These are phyloP conservation scores for Seira sanloemensis DNA, from an alignment of 2,888 invertebrate species.

Conservation along the genomic window DNA sequence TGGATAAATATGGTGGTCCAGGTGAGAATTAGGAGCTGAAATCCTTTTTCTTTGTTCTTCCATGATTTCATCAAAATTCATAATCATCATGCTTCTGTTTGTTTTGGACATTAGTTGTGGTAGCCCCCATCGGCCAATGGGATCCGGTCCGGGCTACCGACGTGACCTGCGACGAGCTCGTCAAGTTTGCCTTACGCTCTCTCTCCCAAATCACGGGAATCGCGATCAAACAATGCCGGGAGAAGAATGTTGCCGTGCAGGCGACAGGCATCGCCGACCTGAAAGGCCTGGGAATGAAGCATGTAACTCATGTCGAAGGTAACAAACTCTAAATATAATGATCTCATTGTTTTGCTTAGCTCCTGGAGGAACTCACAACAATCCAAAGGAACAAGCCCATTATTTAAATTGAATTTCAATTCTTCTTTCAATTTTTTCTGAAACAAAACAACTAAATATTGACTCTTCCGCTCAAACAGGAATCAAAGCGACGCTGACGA, in stretches of 20 bases:
- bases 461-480: background rate
- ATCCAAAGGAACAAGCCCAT: too few relatives aligned
- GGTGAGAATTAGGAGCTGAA: constrained; percentile 17
- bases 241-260: constrained; percentile 43
- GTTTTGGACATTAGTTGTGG: constrained; percentile 29
- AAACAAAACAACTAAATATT: too few relatives aligned
- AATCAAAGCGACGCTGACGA: constrained; percentile 51
- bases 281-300: constrained; percentile 53
- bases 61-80: too few relatives aligned
- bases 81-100: too few relatives aligned
- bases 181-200: constrained; percentile 45
- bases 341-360: background rate
- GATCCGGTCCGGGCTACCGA: constrained; percentile 34
- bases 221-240: constrained; percentile 31
- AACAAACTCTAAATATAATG: background rate
- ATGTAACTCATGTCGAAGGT: constrained; percentile 55
- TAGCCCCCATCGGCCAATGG: constrained; percentile 52
- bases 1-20: constrained; percentile 57
- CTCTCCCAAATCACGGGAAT: constrained; percentile 33
- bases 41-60: too few relatives aligned
- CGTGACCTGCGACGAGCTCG: constrained; percentile 48
- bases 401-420: background rate
- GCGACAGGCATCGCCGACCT: constrained; percentile 53
- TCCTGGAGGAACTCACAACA: too few relatives aligned
- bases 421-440: background rate